Evolutionary conservation across 92 coral and sea anemone genomes (phyloP).

Genomic region (Siderastrea radians): DNA sequence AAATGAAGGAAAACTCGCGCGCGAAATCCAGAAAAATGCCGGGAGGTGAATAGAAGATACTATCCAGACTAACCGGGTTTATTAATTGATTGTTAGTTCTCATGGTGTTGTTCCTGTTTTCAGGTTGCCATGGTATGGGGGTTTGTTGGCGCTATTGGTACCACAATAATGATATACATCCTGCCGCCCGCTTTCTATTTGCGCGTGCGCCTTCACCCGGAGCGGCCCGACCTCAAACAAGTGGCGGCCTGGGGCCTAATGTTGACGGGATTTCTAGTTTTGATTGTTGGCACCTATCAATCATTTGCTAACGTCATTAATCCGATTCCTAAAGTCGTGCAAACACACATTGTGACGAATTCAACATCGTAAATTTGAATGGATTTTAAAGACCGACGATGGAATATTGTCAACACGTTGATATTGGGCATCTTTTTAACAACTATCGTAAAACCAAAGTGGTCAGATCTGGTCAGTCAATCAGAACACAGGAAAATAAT

Average conservation of each 20-base stretch:
- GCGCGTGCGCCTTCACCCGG: conserved; percentile 87
- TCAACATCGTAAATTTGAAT: conserved; percentile 1
- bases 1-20: no score
- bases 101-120: not conserved
- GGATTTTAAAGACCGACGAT: not conserved
- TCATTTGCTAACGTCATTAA: conserved; percentile 81
- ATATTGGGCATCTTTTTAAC: not conserved
- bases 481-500: no score
- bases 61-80: no score
- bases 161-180: conserved; percentile 81
- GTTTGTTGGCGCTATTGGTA: conserved; percentile 88
- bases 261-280: conserved; percentile 72
- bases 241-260: conserved; percentile 91
- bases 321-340: conserved; percentile 65
- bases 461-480: not conserved
- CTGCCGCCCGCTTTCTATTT: conserved; percentile 92
- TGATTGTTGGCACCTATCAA: conserved; percentile 88
- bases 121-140: conserved; percentile 98
- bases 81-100: not conserved
- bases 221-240: conserved; percentile 86
- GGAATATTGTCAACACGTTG: not conserved
- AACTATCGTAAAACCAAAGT: not conserved
- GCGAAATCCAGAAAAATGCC: no score
- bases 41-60: not conserved
- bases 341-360: not conserved